Base-by-base conservation (phyloP, 2,797 vertebrate species). In the Columba guinea region DNA sequence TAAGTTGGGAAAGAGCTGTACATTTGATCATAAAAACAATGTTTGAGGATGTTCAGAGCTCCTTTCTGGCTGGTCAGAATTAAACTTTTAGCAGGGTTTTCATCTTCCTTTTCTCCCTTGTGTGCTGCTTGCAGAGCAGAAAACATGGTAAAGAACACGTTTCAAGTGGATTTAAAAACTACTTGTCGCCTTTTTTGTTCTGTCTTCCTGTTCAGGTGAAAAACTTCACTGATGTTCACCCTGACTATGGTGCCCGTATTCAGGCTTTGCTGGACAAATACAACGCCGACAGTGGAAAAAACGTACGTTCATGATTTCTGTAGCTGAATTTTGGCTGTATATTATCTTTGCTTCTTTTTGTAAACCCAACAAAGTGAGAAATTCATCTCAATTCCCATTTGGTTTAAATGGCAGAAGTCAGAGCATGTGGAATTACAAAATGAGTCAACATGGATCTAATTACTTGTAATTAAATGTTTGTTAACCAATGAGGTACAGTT, bases 181-280 rank as follows among this genome's bases (percentile, higher is more conserved):
- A 37, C 19, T 41, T 21, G 2, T 19, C 70, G 19, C 4, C 5
- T 69, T 51, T 65, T 58, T 52, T 84, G 34, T 87, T 77, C 75
- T 75, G 4, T 14, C 26, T 71, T 87, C 28, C 24, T 65, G 20
- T 75, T 34, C 90, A 99, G 99, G 98, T 99, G 60, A 98, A 99
- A 96, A 98, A 98, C 94, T 98, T 99, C 96, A 98, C 88, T 78
- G 98, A 98, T 4, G 97, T 99, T 81, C 98, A 99, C 94, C 96
- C 98, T 68, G 98, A 98, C 28, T 99, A 99, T 9, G 99, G 98
- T 53, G 98, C 97, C 64, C 70, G 94, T 32, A 96, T 99, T 88
- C 98, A 99, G 97, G 78, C 91, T 18, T 94, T 98, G 53, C 96
- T 99, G 92, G 97, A 99, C 93, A 98, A 98, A 59, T 94, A 98